Evolutionary conservation across 2,113 vertebrate species (phyloP).

Genomic region (Mirounga angustirostris): DNA sequence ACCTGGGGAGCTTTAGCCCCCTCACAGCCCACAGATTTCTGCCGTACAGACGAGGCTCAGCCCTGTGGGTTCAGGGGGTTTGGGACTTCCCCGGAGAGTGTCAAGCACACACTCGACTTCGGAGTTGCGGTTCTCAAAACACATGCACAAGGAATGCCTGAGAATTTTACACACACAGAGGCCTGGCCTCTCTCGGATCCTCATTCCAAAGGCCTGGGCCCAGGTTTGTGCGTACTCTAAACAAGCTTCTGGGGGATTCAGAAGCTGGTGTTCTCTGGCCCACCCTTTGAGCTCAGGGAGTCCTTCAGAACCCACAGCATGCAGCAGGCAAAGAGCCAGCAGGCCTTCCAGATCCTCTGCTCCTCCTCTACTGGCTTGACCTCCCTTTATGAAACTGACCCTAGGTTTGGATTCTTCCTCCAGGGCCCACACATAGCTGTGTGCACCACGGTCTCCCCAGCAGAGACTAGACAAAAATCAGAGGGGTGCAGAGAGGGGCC

Average conservation of each 20-base stretch:
- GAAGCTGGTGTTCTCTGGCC: neutral
- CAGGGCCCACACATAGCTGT: neutral
- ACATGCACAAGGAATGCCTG: accelerated
- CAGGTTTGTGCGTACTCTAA: accelerated
- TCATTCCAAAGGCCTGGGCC: neutral
- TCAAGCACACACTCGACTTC: neutral
- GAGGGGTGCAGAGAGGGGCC: neutral
- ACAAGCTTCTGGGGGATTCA: neutral
- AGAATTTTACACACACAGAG: neutral
- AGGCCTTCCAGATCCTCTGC: neutral
- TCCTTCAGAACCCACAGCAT: neutral
- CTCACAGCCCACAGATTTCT: too few species aligned
- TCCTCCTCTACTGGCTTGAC: accelerated
- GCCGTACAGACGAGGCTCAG: too few species aligned
- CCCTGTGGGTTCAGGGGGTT: neutral
- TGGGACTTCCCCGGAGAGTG: neutral
- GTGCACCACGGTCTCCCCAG: neutral
- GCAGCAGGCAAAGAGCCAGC: accelerated
- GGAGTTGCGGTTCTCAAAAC: neutral
- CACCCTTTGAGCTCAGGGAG: neutral
- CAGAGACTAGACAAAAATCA: neutral
- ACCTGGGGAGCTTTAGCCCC: neutral
- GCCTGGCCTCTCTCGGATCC: neutral
- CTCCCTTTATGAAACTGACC: neutral
- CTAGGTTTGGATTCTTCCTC: neutral